Conservation (phyloP, 2,797 vertebrate genomes). For the Girardinus metallicus region DNA sequence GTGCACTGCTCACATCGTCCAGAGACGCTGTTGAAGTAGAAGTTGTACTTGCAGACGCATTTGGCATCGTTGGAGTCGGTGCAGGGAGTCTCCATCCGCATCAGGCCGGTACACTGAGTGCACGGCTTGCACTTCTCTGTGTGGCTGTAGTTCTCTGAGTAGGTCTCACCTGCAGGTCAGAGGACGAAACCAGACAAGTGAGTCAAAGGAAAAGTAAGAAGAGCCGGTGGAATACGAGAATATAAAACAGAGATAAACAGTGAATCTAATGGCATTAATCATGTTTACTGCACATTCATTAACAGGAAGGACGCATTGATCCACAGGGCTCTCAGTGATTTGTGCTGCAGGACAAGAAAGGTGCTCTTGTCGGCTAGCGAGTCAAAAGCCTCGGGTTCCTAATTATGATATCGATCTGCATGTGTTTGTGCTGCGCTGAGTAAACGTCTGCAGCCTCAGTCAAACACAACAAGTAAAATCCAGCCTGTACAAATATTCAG, state of each 20-base stretch:
- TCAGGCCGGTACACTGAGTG: slow-evolving; percentile 87
- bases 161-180: slow-evolving; percentile 87
- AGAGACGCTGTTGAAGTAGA: slow-evolving; percentile 70
- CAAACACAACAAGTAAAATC: slow-evolving; percentile 16
- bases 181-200: slow-evolving; percentile 14
- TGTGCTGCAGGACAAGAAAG: slow-evolving; percentile 65
- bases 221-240: slow-evolving; percentile 37
- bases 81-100: slow-evolving; percentile 92
- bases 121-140: slow-evolving; percentile 87
- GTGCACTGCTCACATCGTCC: slow-evolving; percentile 83
- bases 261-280: slow-evolving; percentile 67
- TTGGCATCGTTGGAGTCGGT: slow-evolving; percentile 93
- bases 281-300: slow-evolving; percentile 73
- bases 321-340: slow-evolving; percentile 65
- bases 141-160: slow-evolving; percentile 89
- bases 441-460: slow-evolving; percentile 57
- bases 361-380: slow-evolving; percentile 58
- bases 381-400: slow-evolving; percentile 60
- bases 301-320: slow-evolving; percentile 74
- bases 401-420: slow-evolving; percentile 64
- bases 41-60: slow-evolving; percentile 90
- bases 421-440: slow-evolving; percentile 56
- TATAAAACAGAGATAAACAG: slow-evolving; percentile 52
- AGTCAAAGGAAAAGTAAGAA: slow-evolving; percentile 21
- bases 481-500: slow-evolving; percentile 8